These are phyloP conservation scores for Metopia argyrocephala DNA, from an alignment of 2,888 invertebrate species.

Conservation along the genomic window DNA sequence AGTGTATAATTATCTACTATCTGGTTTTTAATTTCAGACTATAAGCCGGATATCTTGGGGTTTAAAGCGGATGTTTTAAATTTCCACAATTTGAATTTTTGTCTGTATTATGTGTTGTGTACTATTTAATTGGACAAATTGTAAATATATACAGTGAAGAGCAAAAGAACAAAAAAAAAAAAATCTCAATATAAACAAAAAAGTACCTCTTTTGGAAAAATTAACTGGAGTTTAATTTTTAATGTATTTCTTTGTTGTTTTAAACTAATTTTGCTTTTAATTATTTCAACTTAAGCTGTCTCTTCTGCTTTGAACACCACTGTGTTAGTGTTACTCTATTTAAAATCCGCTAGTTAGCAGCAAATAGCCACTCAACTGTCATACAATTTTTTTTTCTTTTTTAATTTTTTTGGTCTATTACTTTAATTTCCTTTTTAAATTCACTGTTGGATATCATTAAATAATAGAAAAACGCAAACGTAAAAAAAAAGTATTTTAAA, in stretches of 20 bases:
- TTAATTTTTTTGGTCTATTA: constrained; percentile 17
- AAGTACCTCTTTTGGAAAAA: too few species aligned
- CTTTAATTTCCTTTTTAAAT: constrained; percentile 24
- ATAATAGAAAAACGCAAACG: constrained; percentile 24
- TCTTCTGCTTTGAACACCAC: too few species aligned
- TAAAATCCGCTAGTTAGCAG: too few species aligned
- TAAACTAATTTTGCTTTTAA: too few species aligned
- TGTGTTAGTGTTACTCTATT: too few species aligned
- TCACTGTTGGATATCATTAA: constrained; percentile 28
- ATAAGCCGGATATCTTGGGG: constrained; percentile 32
- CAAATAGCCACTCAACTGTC: too few species aligned
- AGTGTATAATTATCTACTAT: not conserved
- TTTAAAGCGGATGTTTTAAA: constrained; percentile 26
- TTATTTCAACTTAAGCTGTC: too few species aligned
- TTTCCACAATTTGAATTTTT: constrained; percentile 3
- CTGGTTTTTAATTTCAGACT: not conserved
- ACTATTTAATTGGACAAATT: constrained; percentile 7
- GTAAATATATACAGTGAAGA: constrained; percentile 2
- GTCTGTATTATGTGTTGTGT: too few species aligned
- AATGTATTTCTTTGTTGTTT: too few species aligned
- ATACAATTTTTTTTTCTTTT: not conserved
- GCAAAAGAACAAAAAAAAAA: too few species aligned
- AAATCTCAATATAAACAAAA: too few species aligned
- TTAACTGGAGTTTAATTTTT: too few species aligned
- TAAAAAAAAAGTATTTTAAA: constrained; percentile 8